Percentiles rank a stretch among this genome's conserved stretches.
Conservation (phyloP, 2,113 vertebrate genomes). For the Rhinogobius similis region DNA sequence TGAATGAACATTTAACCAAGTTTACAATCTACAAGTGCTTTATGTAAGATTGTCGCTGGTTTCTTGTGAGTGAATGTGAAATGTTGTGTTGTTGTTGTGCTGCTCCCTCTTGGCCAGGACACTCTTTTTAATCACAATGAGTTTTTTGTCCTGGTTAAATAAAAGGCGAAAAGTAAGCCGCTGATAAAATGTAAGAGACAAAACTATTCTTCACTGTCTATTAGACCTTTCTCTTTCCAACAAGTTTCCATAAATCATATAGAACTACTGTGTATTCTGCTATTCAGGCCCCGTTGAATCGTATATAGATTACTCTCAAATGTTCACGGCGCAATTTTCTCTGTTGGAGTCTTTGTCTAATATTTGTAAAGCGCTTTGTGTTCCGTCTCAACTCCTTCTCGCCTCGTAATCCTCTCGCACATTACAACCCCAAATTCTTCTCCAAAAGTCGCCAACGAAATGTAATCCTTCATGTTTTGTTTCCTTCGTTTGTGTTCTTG, state of each 20-base stretch:
- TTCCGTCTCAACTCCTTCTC: slow-evolving; percentile 33
- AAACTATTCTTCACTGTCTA: slow-evolving; percentile 13
- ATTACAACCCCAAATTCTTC: slow-evolving; percentile 16
- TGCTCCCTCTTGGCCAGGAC: no score
- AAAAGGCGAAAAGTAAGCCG: no score
- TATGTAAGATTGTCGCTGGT: no score
- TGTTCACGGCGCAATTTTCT: slow-evolving; percentile 18
- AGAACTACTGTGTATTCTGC: slow-evolving; percentile 31
- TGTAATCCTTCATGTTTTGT: slow-evolving; percentile 25
- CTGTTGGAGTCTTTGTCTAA: slow-evolving; percentile 23
- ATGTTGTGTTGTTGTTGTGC: no score
- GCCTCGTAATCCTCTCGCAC: slow-evolving; percentile 28
- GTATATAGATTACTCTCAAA: slow-evolving; percentile 31
- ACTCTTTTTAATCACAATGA: no score
- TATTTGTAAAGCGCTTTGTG: slow-evolving; percentile 43
- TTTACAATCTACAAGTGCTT: no score
- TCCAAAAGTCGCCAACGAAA: slow-evolving; percentile 27
- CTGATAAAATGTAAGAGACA: slow-evolving; percentile 19
- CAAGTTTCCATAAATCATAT: slow-evolving; percentile 34
- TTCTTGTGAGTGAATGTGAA: no score
- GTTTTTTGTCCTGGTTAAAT: no score
- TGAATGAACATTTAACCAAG: no score
- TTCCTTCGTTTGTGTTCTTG: slow-evolving; percentile 20
- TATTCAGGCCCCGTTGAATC: slow-evolving; percentile 37
- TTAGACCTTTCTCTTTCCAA: neutral